A percentile compares a stretch with the other conserved stretches of the same genome.
phyloP scores from a whole-genome alignment of 2,113 vertebrate species.

The Phalacrocorax pelagicus region DNA sequence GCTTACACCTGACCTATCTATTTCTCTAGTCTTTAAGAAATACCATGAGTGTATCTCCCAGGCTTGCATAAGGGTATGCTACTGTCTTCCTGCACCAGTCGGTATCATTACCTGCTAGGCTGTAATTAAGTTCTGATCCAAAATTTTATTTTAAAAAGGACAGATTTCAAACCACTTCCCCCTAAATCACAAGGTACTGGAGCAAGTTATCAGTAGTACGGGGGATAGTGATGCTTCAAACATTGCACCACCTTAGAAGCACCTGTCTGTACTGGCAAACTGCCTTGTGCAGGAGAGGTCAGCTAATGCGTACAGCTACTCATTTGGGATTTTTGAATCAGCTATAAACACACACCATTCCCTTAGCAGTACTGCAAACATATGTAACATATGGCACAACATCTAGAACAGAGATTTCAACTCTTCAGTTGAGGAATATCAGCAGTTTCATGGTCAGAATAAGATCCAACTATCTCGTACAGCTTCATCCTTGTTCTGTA shows the following conservation, averaged over 20 bases:
- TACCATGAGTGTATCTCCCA: not conserved
- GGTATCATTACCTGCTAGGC: not conserved
- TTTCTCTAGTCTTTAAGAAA: not conserved
- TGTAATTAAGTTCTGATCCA: not conserved
- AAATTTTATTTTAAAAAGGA: not conserved
- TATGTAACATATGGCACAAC: not conserved
- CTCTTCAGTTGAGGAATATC: not conserved
- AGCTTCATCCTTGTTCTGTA: not conserved
- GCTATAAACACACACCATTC: not conserved
- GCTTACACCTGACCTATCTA: not conserved
- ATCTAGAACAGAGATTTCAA: not conserved
- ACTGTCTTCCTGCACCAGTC: not conserved
- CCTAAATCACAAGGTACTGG: not conserved
- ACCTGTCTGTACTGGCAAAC: not conserved
- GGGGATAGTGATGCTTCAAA: not conserved
- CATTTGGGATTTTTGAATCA: fast-evolving
- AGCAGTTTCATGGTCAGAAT: not conserved
- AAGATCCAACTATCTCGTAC: not conserved
- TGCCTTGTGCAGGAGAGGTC: not conserved
- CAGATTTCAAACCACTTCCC: not conserved
- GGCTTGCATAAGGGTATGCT: not conserved
- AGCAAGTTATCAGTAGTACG: not conserved
- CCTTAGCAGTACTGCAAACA: not conserved
- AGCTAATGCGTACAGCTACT: fast-evolving
- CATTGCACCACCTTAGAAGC: not conserved